Percentiles rank a stretch among this genome's conserved stretches.
Evolutionary conservation across 2,113 vertebrate species (phyloP).

Genomic region (Microcebus lehilahytsara): DNA sequence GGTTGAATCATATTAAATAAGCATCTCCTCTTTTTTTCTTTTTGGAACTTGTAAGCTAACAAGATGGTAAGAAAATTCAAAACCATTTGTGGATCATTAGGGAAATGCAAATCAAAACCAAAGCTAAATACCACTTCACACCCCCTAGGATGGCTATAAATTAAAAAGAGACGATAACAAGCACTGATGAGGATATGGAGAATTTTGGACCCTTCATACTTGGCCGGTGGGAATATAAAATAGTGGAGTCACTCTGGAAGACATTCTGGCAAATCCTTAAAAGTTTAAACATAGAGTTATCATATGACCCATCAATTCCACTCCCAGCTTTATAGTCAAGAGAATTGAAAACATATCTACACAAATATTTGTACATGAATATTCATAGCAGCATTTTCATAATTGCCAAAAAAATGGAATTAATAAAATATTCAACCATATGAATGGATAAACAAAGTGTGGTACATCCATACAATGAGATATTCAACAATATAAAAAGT

Average conservation of each 20-base stretch:
- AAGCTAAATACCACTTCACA: background rate
- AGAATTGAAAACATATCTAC: background rate
- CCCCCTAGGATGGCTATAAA: background rate
- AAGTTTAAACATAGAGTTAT: background rate
- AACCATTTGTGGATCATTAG: background rate
- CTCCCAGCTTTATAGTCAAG: background rate
- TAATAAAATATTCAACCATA: background rate
- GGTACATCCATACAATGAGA: background rate
- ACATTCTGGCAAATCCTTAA: background rate
- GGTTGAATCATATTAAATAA: background rate
- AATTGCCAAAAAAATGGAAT: background rate
- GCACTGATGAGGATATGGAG: background rate
- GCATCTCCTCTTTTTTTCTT: background rate
- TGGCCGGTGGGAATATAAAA: background rate
- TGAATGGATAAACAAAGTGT: constrained; percentile 9
- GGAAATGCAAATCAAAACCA: background rate
- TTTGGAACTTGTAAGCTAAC: background rate
- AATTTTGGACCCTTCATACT: background rate
- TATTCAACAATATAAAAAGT: background rate
- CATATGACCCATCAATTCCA: background rate
- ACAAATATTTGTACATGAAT: background rate
- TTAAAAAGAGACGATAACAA: constrained; percentile 5
- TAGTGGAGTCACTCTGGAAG: background rate
- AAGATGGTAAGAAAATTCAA: background rate
- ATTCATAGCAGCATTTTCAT: background rate